Evolutionary conservation across 30 jellyfish, hydroid and myxozoan species (phyloP).

Genomic region (Aurelia aurita): DNA sequence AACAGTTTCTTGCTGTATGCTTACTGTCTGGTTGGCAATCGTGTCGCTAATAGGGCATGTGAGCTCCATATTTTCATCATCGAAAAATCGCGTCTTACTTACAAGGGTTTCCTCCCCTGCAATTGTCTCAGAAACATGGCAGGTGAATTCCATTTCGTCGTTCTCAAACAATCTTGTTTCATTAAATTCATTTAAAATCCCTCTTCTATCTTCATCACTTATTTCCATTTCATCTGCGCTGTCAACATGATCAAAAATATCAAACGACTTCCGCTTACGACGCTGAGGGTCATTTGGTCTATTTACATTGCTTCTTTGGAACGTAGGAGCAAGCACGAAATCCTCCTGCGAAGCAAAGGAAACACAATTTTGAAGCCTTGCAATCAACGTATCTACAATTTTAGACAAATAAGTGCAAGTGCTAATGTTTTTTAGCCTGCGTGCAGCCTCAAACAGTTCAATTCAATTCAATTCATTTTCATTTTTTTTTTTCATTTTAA

Average conservation of each 20-base stretch:
- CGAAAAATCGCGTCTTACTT: not conserved
- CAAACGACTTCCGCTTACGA: constrained; percentile 37
- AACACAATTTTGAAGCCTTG: too few species aligned
- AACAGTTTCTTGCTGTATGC: too few species aligned
- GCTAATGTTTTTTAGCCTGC: too few species aligned
- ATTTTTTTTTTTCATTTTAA: too few species aligned
- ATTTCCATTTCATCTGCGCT: not conserved
- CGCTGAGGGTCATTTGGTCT: not conserved
- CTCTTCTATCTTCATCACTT: not conserved
- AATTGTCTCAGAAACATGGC: not conserved
- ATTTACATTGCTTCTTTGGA: too few species aligned
- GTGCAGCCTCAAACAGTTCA: too few species aligned
- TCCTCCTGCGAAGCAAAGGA: too few species aligned
- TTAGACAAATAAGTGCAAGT: too few species aligned
- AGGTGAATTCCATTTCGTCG: constrained; percentile 20
- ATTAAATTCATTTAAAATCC: not conserved
- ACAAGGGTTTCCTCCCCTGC: not conserved
- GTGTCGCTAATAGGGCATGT: not conserved
- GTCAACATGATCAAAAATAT: constrained; percentile 20
- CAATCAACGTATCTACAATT: too few species aligned
- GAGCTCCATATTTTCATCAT: constrained; percentile 26
- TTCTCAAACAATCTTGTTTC: not conserved
- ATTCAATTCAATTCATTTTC: too few species aligned
- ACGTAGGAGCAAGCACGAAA: too few species aligned
- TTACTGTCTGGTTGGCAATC: too few species aligned